Evolutionary conservation across 1,140 invertebrate species (phyloP), one percentile per base, ranked within the genome.

Genomic region (Phthorimaea operculella): DNA sequence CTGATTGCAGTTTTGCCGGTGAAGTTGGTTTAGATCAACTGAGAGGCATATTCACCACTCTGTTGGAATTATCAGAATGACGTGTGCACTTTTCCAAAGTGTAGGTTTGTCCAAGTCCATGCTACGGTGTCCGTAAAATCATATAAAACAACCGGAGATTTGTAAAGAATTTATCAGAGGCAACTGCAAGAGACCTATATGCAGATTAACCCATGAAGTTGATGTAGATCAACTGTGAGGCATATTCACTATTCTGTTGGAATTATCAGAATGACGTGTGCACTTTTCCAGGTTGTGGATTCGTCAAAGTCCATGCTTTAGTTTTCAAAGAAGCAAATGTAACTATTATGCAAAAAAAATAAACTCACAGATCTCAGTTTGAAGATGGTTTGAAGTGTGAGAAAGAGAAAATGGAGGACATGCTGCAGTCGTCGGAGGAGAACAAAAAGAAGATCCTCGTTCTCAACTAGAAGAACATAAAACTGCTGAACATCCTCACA

Each of bases 41-140:
- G 17, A 28, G 28, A 33, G 54, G 54, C 1, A 18, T 55, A 14
- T 55, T 48, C 47, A 49, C 33, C n/a, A n/a, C 49, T 55, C 14
- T 55, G 54, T 55, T n/a, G 34, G 8, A 55, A 55, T 36, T 49
- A 45, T 18, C 54, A 55, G 18, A 55, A 55, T 28, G 33, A 14
- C 17, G 47, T 21, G 12, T 55, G 54, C 9, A 50, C 47, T 10
- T 39, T 16, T 14, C 54, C 54, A 18, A 15, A 39, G 16, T 55
- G 54, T 12, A 49, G 42, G 34, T 55, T 45, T 50, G 54, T 55
- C n/a, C n/a, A n/a, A n/a, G n/a, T n/a, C 3, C 54, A 55, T 16
- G 54, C 54, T n/a, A n/a, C n/a, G n/a, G n/a, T n/a, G n/a, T n/a
- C n/a, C n/a, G n/a, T n/a, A n/a, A n/a, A n/a, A n/a, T n/a, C n/a